Percentiles rank a stretch among this genome's conserved stretches.
phyloP scores from a whole-genome alignment of 1,140 invertebrate species.

The Leptestheria dahalacensis region DNA sequence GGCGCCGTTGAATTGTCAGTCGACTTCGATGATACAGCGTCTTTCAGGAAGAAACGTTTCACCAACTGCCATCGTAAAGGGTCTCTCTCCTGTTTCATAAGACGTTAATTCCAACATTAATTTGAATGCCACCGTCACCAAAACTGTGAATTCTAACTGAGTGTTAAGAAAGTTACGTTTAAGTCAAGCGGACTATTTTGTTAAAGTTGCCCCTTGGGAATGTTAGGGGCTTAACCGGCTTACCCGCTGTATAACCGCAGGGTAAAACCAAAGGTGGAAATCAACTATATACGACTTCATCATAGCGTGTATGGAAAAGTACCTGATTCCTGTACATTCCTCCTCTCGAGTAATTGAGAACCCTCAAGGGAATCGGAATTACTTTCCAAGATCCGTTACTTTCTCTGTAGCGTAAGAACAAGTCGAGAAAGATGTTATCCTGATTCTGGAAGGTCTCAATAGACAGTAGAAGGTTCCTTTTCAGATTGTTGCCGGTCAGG shows the following conservation, averaged over 20 bases:
- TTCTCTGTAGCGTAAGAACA: neutral
- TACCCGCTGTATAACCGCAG: no score
- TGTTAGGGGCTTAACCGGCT: no score
- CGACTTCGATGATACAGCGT: conserved; percentile 35
- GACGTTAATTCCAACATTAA: conserved; percentile 8
- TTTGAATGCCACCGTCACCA: neutral
- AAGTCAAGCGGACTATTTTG: no score
- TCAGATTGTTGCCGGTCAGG: neutral
- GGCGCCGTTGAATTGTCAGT: neutral
- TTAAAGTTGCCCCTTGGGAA: no score
- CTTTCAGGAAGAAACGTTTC: conserved; percentile 49
- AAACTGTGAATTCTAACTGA: neutral
- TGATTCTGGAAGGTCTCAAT: neutral
- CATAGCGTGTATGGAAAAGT: no score
- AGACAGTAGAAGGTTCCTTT: neutral
- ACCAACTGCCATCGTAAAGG: conserved; percentile 42
- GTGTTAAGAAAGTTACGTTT: no score
- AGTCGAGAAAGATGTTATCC: neutral
- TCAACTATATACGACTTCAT: no score
- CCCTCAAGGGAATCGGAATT: neutral
- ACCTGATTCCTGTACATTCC: neutral
- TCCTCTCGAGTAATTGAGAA: neutral
- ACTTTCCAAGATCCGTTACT: neutral
- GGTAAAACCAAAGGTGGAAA: no score
- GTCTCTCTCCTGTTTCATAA: conserved; percentile 27